phyloP scores from a whole-genome alignment of 2,797 vertebrate genomes.

The Hydrolagus colliei region DNA sequence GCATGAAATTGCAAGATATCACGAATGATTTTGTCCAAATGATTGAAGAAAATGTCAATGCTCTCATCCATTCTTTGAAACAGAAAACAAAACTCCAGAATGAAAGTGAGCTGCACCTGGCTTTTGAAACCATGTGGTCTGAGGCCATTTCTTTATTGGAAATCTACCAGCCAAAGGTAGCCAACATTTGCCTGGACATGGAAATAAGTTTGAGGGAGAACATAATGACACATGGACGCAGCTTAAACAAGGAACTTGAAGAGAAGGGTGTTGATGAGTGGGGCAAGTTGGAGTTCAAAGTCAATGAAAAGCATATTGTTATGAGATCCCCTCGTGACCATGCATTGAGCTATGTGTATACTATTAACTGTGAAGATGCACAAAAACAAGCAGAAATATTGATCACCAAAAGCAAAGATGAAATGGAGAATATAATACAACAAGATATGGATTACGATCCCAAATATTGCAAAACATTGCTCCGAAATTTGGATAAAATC shows the following conservation, averaged over 20 bases:
- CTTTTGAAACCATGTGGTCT: background rate
- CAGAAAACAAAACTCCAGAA: background rate
- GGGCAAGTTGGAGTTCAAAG: background rate
- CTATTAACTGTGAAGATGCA: no score
- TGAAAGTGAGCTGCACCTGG: background rate
- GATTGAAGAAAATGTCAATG: background rate
- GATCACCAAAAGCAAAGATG: background rate
- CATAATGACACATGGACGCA: background rate
- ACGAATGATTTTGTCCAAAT: background rate
- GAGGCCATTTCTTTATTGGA: background rate
- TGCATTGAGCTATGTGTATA: no score
- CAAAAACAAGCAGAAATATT: background rate
- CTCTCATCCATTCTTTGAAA: background rate
- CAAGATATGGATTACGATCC: background rate
- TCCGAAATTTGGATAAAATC: background rate
- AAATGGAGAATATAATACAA: background rate
- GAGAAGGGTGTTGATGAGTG: no score
- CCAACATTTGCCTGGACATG: background rate
- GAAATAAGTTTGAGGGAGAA: background rate
- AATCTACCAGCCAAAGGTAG: no score
- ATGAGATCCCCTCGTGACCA: background rate
- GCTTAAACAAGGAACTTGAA: background rate
- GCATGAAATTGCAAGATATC: background rate
- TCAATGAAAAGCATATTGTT: background rate
- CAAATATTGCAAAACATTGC: background rate